Evolutionary conservation across 1,140 invertebrate genomes (phyloP).

Genomic region (Bathynomus jamesi): DNA sequence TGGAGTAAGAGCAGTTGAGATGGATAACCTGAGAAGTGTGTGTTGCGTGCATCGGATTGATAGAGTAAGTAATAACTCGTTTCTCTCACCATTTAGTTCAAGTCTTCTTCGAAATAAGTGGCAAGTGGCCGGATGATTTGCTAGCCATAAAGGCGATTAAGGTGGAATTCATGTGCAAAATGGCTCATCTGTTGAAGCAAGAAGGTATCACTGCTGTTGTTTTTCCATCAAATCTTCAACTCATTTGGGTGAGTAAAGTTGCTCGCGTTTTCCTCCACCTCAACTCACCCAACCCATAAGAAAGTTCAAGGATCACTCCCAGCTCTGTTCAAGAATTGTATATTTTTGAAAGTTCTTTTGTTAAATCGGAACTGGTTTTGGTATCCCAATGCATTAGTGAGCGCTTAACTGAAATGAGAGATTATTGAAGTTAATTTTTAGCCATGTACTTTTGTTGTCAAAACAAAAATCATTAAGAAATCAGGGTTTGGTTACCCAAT

Average conservation of each 20-base stretch:
- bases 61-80: background rate
- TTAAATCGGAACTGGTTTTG: too few relatives aligned
- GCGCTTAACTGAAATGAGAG: too few relatives aligned
- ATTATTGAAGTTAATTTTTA: too few relatives aligned
- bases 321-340: too few relatives aligned
- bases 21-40: background rate
- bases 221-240: slow-evolving; percentile 11
- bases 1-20: background rate
- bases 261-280: too few relatives aligned
- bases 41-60: background rate
- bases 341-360: too few relatives aligned
- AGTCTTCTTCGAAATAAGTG: slow-evolving; percentile 59
- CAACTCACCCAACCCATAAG: too few relatives aligned
- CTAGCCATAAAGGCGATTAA: slow-evolving; percentile 70
- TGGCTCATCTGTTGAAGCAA: slow-evolving; percentile 11
- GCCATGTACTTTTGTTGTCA: too few relatives aligned
- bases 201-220: slow-evolving; percentile 7
- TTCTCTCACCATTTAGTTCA: slow-evolving; percentile 47
- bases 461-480: too few relatives aligned
- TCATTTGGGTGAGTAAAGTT: slow-evolving; percentile 23
- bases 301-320: too few relatives aligned
- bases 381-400: too few relatives aligned
- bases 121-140: slow-evolving; percentile 84
- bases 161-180: slow-evolving; percentile 64
- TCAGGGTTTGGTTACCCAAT: too few relatives aligned